Conservation (phyloP, 2,888 invertebrate species). For the Azorinus chamasolen region DNA sequence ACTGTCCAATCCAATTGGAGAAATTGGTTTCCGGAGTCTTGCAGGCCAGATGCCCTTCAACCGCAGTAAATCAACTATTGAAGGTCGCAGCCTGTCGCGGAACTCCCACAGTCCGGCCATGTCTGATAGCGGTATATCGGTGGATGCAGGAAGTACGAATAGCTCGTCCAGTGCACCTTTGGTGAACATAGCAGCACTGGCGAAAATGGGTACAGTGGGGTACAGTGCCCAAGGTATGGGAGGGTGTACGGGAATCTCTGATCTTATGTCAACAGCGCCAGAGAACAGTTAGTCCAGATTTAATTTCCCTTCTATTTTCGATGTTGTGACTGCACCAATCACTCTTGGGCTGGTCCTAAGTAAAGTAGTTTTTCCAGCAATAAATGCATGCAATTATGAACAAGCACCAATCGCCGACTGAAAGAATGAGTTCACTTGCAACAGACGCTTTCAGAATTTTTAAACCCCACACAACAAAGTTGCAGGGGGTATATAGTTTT, state of each 20-base stretch:
- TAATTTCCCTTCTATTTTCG: constrained; percentile 41
- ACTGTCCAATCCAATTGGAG: constrained; percentile 47
- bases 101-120: constrained; percentile 85
- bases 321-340: constrained; percentile 49
- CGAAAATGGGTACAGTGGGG: constrained; percentile 91
- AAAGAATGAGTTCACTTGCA: too few species aligned
- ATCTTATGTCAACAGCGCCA: constrained; percentile 51
- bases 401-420: too few species aligned
- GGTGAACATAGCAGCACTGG: constrained; percentile 95
- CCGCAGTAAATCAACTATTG: constrained; percentile 46
- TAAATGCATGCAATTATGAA: too few species aligned
- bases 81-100: constrained; percentile 76
- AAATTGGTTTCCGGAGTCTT: constrained; percentile 28
- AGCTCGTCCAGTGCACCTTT: constrained; percentile 88
- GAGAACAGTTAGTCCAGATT: constrained; percentile 61
- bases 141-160: constrained; percentile 84
- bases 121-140: constrained; percentile 86
- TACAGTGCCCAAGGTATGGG: constrained; percentile 87
- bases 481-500: too few species aligned
- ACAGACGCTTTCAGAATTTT: too few species aligned
- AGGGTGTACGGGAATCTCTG: constrained; percentile 41
- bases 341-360: too few species aligned
- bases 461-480: too few species aligned
- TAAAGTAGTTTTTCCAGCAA: too few species aligned
- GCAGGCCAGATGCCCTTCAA: constrained; percentile 30